Conservation (phyloP, 37 sponge, comb jelly and placozoan genomes). For the Lycopodina hypogea region DNA sequence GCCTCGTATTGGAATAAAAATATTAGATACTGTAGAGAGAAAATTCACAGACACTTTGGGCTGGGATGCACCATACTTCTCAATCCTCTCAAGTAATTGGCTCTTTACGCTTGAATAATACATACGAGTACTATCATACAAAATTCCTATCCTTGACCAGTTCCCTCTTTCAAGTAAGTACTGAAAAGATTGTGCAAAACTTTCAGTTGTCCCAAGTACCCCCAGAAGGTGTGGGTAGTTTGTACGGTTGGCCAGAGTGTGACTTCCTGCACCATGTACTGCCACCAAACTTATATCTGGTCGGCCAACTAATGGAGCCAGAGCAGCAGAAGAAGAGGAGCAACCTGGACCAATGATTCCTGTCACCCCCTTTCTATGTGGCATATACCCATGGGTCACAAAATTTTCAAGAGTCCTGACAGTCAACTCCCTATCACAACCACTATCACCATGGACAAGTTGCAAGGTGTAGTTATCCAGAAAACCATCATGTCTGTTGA, state of each 20-base stretch:
- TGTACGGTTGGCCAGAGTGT: not conserved
- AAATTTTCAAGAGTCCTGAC: not conserved
- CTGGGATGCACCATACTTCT: not conserved
- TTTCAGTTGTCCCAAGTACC: constrained; percentile 8
- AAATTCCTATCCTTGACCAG: constrained; percentile 5
- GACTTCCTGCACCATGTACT: constrained; percentile 23
- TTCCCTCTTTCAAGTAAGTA: not conserved
- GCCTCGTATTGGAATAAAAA: not conserved
- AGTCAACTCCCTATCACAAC: constrained; percentile 9
- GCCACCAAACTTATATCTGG: constrained; percentile 11
- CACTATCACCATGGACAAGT: constrained; percentile 24
- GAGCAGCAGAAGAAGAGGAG: constrained; percentile 2
- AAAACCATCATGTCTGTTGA: not conserved
- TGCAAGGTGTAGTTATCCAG: constrained; percentile 15
- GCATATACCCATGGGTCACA: not conserved
- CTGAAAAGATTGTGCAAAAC: not conserved
- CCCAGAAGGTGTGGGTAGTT: constrained; percentile 18
- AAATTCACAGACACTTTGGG: not conserved
- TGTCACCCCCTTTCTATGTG: not conserved
- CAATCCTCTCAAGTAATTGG: not conserved
- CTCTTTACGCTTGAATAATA: not conserved
- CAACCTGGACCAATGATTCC: constrained; percentile 47
- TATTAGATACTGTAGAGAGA: not conserved
- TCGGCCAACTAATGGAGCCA: not conserved
- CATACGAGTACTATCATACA: constrained; percentile 13